A percentile compares a stretch with the other conserved stretches of the same genome.
phyloP scores from a whole-genome alignment of 2,797 vertebrate genomes.

The Cossypha heuglini region DNA sequence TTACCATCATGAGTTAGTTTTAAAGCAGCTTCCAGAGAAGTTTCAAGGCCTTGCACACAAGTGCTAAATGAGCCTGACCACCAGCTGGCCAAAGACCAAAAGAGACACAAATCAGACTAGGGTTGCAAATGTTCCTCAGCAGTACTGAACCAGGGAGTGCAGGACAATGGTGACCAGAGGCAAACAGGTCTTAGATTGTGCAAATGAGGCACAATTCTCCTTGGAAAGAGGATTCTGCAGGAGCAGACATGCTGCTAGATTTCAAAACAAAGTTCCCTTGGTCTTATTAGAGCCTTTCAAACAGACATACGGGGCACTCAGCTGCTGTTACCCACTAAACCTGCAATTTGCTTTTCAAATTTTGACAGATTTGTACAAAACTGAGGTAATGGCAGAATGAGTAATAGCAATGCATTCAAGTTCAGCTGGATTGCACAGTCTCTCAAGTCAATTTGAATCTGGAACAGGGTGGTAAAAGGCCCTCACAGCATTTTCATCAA shows the following conservation, averaged over 20 bases:
- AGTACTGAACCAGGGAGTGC: not conserved
- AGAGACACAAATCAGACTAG: not conserved
- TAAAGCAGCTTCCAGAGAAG: not conserved
- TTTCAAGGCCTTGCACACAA: not conserved
- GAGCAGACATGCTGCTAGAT: not conserved
- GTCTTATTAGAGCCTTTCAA: not conserved
- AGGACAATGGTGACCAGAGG: not conserved
- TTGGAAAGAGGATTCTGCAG: not conserved
- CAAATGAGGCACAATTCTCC: not conserved
- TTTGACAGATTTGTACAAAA: not conserved
- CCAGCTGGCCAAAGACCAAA: not conserved
- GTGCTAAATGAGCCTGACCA: not conserved
- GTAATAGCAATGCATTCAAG: not conserved
- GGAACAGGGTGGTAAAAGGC: not conserved
- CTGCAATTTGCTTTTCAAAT: not conserved
- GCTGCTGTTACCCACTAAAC: not conserved
- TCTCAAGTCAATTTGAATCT: not conserved
- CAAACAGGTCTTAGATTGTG: not conserved
- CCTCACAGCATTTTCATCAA: not conserved
- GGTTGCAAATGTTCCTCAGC: not conserved
- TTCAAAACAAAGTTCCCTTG: not conserved
- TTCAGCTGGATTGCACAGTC: not conserved
- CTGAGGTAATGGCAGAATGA: not conserved
- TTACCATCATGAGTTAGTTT: not conserved
- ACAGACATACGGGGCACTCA: rapidly evolving